Evolutionary conservation across 2,797 vertebrate genomes (phyloP).

Genomic region (Parauchenoglanis ngamensis): DNA sequence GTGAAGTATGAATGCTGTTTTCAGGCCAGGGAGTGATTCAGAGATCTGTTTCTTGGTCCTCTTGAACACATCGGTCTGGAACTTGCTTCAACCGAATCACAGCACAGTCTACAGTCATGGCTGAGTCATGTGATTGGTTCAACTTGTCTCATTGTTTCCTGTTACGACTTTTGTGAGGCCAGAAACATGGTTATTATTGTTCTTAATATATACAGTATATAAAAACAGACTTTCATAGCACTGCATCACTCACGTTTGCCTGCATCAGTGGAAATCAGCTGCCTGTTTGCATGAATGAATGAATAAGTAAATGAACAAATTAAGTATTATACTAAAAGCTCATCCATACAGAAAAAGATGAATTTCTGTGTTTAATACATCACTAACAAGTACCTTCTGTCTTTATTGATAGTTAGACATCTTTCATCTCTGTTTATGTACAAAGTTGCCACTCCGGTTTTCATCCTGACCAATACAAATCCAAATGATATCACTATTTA

Average conservation of each 20-base stretch:
- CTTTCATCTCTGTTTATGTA: not conserved
- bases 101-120: not conserved
- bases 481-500: not conserved
- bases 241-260: not conserved
- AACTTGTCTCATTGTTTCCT: not conserved
- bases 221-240: not conserved
- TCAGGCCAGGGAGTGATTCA: not conserved
- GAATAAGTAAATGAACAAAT: not conserved
- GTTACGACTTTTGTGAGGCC: not conserved
- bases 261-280: not conserved
- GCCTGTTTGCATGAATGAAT: not conserved
- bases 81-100: not conserved
- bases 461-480: constrained; percentile 3
- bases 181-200: not conserved
- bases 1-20: not conserved
- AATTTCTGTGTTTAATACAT: not conserved
- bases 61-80: not conserved
- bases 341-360: not conserved
- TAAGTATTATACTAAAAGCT: not conserved
- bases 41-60: not conserved
- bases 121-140: not conserved
- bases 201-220: not conserved
- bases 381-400: not conserved
- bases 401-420: not conserved
- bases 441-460: not conserved